These are phyloP conservation scores for Spinibarbus caldwelli DNA, from an alignment of 2,797 vertebrate genomes.

Conservation along the genomic window DNA sequence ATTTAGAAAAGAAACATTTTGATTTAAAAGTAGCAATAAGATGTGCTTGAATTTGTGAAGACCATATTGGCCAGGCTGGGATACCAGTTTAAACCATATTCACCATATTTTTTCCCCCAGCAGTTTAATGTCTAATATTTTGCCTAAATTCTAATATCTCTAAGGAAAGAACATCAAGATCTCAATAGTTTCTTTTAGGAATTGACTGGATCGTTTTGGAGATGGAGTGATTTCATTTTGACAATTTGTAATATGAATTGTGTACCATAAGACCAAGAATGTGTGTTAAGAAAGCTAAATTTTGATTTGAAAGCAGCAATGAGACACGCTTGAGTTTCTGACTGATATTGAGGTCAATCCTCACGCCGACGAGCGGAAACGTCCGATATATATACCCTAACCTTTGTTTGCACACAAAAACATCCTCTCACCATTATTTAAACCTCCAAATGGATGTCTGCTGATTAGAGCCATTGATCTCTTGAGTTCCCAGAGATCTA, in stretches of 20 bases:
- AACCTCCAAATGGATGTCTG: conserved; percentile 2
- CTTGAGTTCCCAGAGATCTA: conserved; percentile 20
- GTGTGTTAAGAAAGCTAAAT: neutral
- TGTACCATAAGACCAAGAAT: neutral
- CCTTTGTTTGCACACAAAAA: conserved; percentile 17
- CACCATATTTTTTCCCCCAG: too few relatives aligned
- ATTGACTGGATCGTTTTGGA: neutral
- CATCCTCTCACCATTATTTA: neutral
- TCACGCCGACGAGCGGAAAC: neutral
- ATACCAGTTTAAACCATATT: too few relatives aligned
- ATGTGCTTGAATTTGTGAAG: neutral
- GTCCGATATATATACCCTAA: neutral
- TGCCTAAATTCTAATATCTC: neutral
- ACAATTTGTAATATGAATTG: neutral
- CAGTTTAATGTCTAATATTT: neutral
- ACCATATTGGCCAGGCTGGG: too few relatives aligned
- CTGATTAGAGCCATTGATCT: conserved; percentile 24
- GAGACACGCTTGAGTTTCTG: neutral
- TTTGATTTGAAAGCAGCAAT: neutral
- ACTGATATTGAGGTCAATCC: neutral
- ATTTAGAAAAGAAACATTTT: neutral
- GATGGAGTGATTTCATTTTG: neutral
- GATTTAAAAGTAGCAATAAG: neutral
- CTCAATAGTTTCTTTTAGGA: neutral
- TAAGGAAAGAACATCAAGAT: neutral